Evolutionary conservation across 2,888 invertebrate genomes (phyloP).

Genomic region (Seira ritae): DNA sequence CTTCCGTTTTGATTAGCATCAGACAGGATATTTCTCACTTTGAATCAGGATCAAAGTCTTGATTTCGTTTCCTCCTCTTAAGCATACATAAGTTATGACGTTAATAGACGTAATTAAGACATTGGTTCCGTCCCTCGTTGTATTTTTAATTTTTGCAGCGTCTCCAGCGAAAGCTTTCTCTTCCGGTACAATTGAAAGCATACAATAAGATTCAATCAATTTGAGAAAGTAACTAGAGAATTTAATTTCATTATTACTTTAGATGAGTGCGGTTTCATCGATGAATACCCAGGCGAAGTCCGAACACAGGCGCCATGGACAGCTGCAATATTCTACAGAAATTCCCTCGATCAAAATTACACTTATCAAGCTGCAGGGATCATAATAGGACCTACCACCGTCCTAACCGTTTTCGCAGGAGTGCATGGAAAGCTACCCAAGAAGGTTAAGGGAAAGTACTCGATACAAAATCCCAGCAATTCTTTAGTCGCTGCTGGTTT

Average conservation of each 20-base stretch:
- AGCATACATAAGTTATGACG: too few relatives aligned
- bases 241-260: not conserved
- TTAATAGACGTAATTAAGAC: too few relatives aligned
- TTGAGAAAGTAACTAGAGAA: not conserved
- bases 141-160: too few relatives aligned
- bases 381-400: constrained; percentile 55
- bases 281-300: constrained; percentile 50
- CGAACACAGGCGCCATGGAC: constrained; percentile 67
- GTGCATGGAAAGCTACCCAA: constrained; percentile 58
- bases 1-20: too few relatives aligned
- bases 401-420: constrained; percentile 66
- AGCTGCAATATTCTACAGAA: constrained; percentile 61
- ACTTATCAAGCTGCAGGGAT: constrained; percentile 64
- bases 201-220: not conserved
- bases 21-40: too few relatives aligned
- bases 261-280: constrained; percentile 62
- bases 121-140: too few relatives aligned
- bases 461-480: constrained; percentile 48
- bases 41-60: too few relatives aligned
- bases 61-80: too few relatives aligned
- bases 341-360: constrained; percentile 34
- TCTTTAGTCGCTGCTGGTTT: constrained; percentile 62
- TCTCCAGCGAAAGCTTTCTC: not conserved
- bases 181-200: not conserved
- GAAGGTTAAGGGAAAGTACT: constrained; percentile 58